Evolutionary conservation across 2,888 invertebrate genomes (phyloP), one percentile per base, ranked within the genome.

Genomic region (Calephelis perditalis): DNA sequence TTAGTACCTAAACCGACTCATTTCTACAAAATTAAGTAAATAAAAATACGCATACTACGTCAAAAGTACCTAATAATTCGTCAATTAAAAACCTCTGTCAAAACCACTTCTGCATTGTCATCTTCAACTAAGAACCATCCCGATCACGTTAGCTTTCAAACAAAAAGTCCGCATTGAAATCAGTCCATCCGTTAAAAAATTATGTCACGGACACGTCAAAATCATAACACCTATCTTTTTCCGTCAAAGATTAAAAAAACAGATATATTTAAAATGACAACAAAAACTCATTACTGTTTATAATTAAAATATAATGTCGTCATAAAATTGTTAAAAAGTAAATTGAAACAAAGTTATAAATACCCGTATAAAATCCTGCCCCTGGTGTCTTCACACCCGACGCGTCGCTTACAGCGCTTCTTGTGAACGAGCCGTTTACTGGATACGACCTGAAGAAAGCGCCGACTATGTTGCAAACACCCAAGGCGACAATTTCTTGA

Each of bases 381-480:
- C 94, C 91, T 0, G 96, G 95, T 5, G 95, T 95, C 68, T 91
- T 92, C 0, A 96, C 95, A 7, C 96, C 96, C 71, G 95, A 95
- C 57, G 95, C 94, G 66, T 95, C 94, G 82, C 95, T 96, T 47
- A 96, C 95, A 64, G 96, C 96, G 73, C 95, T 94, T 69, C 95
- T 85, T 1, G 94, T 93, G 77, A 95, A 95, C 3, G 95, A 94
- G 45, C 94, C 96, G 75, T 93, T 93, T 43, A 95, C 93, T 1
- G 96, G 96, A 79, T 95, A 95, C 0, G 96, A 95, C n/a, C 92
- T 91, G 73, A 96, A 94, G 78, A 96, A 95, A 52, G 94, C 93
- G 62, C 95, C 94, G 47, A 94, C 79, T 35, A 96, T 77, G 81
- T 96, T 96, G 75, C 95, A 94, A 10, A 94, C 75, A n/a, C 95